A percentile compares a stretch with the other conserved stretches of the same genome.
These are phyloP conservation scores for Crematogaster levior DNA, from an alignment of 2,888 invertebrate species.

Conservation along the genomic window DNA sequence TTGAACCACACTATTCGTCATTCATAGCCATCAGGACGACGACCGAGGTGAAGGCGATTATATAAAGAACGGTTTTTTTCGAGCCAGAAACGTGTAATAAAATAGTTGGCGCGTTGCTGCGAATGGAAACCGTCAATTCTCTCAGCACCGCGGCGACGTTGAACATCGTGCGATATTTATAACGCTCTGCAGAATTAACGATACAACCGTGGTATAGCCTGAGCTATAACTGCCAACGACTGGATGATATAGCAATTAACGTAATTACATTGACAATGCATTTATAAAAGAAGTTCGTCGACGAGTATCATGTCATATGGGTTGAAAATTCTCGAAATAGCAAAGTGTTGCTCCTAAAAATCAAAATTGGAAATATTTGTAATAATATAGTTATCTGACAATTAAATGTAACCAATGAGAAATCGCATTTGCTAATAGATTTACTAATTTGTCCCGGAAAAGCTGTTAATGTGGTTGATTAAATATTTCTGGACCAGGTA, in stretches of 20 bases:
- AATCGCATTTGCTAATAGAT: not conserved
- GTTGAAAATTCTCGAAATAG: not conserved
- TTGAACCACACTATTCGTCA: conserved; percentile 38
- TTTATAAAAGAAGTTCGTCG: not conserved
- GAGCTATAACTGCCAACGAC: conserved; percentile 17
- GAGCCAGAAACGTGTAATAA: conserved; percentile 25
- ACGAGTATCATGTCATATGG: not conserved
- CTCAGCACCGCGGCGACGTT: conserved; percentile 5
- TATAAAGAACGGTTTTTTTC: conserved; percentile 20
- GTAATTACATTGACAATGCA: not conserved
- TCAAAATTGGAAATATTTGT: not conserved
- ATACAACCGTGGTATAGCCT: conserved; percentile 30
- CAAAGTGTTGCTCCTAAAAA: not conserved
- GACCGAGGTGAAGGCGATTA: conserved; percentile 42
- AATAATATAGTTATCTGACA: not conserved
- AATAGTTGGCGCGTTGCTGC: conserved; percentile 38
- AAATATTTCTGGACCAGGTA: not conserved
- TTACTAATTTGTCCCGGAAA: not conserved
- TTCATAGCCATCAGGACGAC: conserved; percentile 43
- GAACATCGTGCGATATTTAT: conserved; percentile 32
- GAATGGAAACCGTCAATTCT: conserved; percentile 55
- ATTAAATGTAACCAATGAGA: not conserved
- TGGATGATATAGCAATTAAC: conserved; percentile 32
- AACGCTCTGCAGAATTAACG: conserved; percentile 41
- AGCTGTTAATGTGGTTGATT: not conserved